These are phyloP conservation scores for Leucoraja erinaceus DNA, from an alignment of 2,113 vertebrate genomes.

Conservation along the genomic window DNA sequence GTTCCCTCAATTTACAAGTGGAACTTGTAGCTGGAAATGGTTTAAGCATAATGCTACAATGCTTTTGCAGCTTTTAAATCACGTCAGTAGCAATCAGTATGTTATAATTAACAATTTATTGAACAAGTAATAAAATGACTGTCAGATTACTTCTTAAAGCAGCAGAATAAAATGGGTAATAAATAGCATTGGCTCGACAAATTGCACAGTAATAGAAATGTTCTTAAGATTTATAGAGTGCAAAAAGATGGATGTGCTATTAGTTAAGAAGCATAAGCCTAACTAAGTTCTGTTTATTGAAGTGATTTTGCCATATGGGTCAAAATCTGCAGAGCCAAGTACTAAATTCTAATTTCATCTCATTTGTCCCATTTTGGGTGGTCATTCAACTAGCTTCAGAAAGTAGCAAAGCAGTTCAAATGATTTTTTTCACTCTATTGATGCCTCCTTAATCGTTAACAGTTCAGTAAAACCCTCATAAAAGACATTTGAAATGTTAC, in stretches of 20 bases:
- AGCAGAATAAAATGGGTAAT: conserved; percentile 81
- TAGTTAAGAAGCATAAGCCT: conserved; percentile 57
- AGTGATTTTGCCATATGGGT: conserved; percentile 27
- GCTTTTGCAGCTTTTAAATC: conserved; percentile 82
- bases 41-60: conserved; percentile 75
- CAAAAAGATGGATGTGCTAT: conserved; percentile 80
- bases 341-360: conserved; percentile 32
- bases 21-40: conserved; percentile 31
- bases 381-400: not conserved
- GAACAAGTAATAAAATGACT: conserved; percentile 84
- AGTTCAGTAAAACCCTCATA: conserved; percentile 33
- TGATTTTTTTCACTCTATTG: not conserved
- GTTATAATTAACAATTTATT: conserved; percentile 89
- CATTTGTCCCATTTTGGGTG: conserved; percentile 34
- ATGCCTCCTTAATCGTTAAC: not conserved
- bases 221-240: conserved; percentile 78
- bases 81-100: conserved; percentile 79
- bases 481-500: not conserved
- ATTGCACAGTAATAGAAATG: conserved; percentile 84
- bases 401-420: not conserved
- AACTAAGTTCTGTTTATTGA: conserved; percentile 39
- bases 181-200: conserved; percentile 83
- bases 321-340: conserved; percentile 30
- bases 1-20: not conserved
- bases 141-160: conserved; percentile 81